phyloP scores from a whole-genome alignment of 2,797 vertebrate genomes.

The Anguilla marmorata region DNA sequence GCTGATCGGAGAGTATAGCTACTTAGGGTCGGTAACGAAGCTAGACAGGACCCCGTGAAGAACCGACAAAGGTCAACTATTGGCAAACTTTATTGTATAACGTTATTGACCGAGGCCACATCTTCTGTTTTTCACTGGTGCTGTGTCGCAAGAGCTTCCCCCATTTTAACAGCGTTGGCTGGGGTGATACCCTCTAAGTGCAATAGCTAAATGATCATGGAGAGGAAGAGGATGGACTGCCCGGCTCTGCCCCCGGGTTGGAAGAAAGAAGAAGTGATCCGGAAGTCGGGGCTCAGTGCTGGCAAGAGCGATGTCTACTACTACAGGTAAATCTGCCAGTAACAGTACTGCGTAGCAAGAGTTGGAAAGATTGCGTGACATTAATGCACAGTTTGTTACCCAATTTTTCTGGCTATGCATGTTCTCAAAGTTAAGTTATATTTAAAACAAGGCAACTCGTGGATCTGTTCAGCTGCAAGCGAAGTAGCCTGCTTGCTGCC shows the following conservation, averaged over 20 bases:
- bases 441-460: not conserved
- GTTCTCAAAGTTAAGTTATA: not conserved
- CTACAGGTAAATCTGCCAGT: conserved; percentile 72
- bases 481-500: not conserved
- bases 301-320: conserved; percentile 88
- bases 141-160: conserved; percentile 18
- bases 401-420: not conserved
- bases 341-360: not conserved
- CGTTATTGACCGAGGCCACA: not conserved
- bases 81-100: conserved; percentile 17
- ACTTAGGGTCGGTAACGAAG: conserved; percentile 17
- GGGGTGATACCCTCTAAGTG: conserved; percentile 33
- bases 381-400: not conserved
- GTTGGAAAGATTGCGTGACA: not conserved
- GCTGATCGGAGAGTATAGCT: conserved; percentile 21
- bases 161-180: conserved; percentile 37
- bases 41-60: conserved; percentile 9
- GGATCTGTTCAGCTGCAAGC: not conserved
- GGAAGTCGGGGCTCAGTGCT: conserved; percentile 94
- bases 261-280: conserved; percentile 97
- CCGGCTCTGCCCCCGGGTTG: conserved; percentile 89
- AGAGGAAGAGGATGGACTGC: conserved; percentile 87
- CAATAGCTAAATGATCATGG: conserved; percentile 69
- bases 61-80: conserved; percentile 22
- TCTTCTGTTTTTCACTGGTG: not conserved